These are phyloP conservation scores for Chionoecetes opilio DNA, from an alignment of 1,140 invertebrate species.

Conservation along the genomic window DNA sequence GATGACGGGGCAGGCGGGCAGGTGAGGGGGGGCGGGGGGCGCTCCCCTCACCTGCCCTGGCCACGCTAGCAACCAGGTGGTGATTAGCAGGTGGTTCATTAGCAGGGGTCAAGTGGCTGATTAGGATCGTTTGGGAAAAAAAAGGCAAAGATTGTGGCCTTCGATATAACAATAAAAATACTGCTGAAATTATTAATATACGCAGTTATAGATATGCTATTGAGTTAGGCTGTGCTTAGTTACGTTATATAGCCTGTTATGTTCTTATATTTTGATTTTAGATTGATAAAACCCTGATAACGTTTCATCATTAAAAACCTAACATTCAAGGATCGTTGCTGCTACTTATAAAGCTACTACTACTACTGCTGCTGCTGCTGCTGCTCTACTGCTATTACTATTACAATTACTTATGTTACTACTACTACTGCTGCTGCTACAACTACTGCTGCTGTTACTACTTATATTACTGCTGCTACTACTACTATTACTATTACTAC, in stretches of 20 bases:
- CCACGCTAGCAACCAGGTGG: not conserved
- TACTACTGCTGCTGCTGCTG: not conserved
- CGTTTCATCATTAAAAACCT: too few relatives aligned
- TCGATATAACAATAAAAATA: not conserved
- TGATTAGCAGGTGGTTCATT: slow-evolving; percentile 9
- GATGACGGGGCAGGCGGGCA: not conserved
- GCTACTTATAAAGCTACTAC: not conserved
- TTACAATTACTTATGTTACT: too few relatives aligned
- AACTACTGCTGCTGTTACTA: not conserved
- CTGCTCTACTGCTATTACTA: not conserved
- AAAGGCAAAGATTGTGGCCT: not conserved
- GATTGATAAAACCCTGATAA: too few relatives aligned
- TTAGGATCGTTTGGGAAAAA: not conserved
- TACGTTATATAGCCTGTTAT: too few relatives aligned
- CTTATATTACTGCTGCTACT: not conserved
- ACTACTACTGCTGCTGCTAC: not conserved
- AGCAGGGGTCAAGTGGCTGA: not conserved
- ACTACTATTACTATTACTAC: too few relatives aligned
- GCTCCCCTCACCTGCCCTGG: not conserved
- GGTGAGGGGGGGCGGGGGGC: not conserved
- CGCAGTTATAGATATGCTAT: too few relatives aligned
- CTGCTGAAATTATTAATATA: too few relatives aligned
- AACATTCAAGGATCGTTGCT: too few relatives aligned
- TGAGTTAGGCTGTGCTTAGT: too few relatives aligned
- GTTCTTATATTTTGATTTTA: too few relatives aligned